phyloP scores from a whole-genome alignment of 2,113 vertebrate genomes.

The Phodopus roborovskii region DNA sequence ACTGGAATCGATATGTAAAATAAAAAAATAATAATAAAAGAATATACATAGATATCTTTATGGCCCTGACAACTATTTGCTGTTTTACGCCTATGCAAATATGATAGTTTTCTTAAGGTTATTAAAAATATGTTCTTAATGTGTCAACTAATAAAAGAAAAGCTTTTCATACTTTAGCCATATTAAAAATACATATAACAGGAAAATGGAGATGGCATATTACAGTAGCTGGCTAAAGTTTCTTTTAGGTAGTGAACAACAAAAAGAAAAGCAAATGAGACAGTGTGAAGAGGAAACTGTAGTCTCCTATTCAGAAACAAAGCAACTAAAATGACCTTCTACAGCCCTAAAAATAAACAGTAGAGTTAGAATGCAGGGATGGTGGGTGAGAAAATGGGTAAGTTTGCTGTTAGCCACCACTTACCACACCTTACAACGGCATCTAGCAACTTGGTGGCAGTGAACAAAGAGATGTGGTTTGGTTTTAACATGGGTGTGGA shows the following conservation, averaged over 20 bases:
- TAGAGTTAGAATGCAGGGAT: background rate
- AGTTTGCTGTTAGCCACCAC: background rate
- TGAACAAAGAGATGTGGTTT: background rate
- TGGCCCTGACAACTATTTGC: no score
- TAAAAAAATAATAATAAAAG: no score
- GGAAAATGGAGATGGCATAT: background rate
- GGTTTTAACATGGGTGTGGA: background rate
- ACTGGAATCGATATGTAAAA: no score
- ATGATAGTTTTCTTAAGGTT: no score
- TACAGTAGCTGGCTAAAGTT: background rate
- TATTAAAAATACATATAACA: no score
- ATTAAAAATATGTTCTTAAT: no score
- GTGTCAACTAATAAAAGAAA: no score
- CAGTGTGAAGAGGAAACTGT: background rate
- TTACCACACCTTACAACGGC: background rate
- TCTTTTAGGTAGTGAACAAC: background rate
- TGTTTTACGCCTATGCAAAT: no score
- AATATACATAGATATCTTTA: no score
- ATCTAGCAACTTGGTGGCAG: background rate
- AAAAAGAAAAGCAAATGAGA: background rate
- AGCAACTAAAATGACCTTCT: background rate
- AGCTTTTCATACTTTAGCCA: no score
- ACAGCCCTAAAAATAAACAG: background rate
- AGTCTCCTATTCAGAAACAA: background rate
- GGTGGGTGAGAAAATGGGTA: background rate